Percentiles rank a stretch among this genome's conserved stretches.
These are phyloP conservation scores for Thymelicus acteon DNA, from an alignment of 2,888 invertebrate species.

Conservation along the genomic window DNA sequence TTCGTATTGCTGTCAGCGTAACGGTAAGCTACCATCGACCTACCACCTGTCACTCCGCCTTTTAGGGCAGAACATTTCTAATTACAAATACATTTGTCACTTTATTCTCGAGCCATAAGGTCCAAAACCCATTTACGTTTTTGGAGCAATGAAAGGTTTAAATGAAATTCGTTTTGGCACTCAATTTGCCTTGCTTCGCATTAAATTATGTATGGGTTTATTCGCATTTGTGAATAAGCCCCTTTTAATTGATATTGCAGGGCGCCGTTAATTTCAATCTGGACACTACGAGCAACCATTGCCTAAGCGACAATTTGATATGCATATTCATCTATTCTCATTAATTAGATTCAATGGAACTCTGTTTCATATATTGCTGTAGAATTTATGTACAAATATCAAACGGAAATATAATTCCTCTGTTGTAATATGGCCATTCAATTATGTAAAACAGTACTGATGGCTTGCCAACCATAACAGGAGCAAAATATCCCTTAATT, in stretches of 20 bases:
- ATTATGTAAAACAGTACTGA: too few relatives aligned
- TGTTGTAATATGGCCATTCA: not conserved
- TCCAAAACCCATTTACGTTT: not conserved
- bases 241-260: slow-evolving; percentile 32
- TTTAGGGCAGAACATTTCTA: slow-evolving; percentile 25
- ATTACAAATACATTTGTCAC: slow-evolving; percentile 12
- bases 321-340: slow-evolving; percentile 1
- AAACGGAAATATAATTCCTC: not conserved
- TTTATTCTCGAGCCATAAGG: not conserved
- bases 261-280: slow-evolving; percentile 24
- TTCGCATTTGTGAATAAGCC: slow-evolving; percentile 32
- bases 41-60: slow-evolving; percentile 28
- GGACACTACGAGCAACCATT: not conserved
- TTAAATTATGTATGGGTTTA: slow-evolving; percentile 36
- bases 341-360: not conserved
- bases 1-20: slow-evolving; percentile 13
- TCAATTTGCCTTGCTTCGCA: slow-evolving; percentile 33
- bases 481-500: too few relatives aligned
- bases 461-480: too few relatives aligned
- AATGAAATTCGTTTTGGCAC: slow-evolving; percentile 37
- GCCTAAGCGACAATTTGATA: slow-evolving; percentile 26
- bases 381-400: not conserved
- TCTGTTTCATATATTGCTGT: not conserved
- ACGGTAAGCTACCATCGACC: slow-evolving; percentile 29
- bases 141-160: slow-evolving; percentile 14